phyloP scores from a whole-genome alignment of 2,797 vertebrate species.

The Eleutherodactylus coqui region DNA sequence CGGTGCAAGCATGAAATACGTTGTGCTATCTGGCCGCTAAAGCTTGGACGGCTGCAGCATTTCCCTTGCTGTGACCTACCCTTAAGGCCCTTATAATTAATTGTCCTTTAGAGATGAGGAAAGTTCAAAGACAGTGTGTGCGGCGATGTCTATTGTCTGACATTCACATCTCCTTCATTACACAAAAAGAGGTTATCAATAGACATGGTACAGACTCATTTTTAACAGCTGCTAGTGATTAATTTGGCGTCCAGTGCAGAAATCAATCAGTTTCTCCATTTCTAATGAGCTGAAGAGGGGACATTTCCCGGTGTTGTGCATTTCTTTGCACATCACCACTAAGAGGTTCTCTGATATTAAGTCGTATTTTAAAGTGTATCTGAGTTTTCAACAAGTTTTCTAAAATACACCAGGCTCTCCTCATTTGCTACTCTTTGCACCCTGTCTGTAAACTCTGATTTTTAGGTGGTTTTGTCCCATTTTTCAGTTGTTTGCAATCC shows the following conservation, averaged over 20 bases:
- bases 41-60: conserved; percentile 73
- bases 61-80: conserved; percentile 81
- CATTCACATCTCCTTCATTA: conserved; percentile 76
- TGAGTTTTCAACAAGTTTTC: no score
- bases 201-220: conserved; percentile 74
- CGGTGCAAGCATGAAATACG: conserved; percentile 77
- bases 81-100: conserved; percentile 88
- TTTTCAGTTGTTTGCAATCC: no score
- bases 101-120: conserved; percentile 81
- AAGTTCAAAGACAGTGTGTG: conserved; percentile 81
- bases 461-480: no score
- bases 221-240: conserved; percentile 74
- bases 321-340: neutral
- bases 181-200: conserved; percentile 79
- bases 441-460: no score
- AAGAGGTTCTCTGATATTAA: no score
- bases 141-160: conserved; percentile 78
- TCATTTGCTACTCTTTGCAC: no score
- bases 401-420: no score
- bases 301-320: conserved; percentile 26
- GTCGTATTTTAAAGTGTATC: no score
- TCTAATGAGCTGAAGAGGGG: conserved; percentile 69
- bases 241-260: conserved; percentile 68
- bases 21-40: conserved; percentile 71
- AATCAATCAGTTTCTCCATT: conserved; percentile 73